phyloP scores from a whole-genome alignment of 2,797 vertebrate species.

The Pelodytes ibericus region DNA sequence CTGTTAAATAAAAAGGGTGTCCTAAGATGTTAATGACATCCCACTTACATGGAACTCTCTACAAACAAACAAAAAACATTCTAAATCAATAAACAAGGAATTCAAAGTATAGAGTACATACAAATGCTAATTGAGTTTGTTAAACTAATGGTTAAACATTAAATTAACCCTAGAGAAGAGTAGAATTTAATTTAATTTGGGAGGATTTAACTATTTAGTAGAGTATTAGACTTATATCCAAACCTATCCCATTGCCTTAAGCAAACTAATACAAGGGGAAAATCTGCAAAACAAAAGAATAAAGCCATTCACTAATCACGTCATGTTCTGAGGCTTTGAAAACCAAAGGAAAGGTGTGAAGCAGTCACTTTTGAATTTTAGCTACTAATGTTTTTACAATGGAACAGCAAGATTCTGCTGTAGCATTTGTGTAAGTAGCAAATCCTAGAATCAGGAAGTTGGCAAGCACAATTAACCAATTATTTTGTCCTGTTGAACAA shows the following conservation, averaged over 20 bases:
- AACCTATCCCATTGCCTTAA: slow-evolving; percentile 35
- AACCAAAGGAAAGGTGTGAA: slow-evolving; percentile 43
- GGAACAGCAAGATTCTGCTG: slow-evolving; percentile 37
- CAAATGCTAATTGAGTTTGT: not conserved
- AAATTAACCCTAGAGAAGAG: not conserved
- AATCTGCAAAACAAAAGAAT: slow-evolving; percentile 44
- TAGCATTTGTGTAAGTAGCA: slow-evolving; percentile 40
- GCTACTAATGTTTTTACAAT: slow-evolving; percentile 36
- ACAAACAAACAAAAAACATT: no score
- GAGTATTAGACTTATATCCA: slow-evolving; percentile 45
- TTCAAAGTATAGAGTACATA: not conserved
- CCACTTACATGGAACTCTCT: no score
- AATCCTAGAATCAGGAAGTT: slow-evolving; percentile 47
- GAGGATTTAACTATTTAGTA: slow-evolving; percentile 21
- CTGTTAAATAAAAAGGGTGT: no score
- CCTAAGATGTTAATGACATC: no score
- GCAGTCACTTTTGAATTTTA: slow-evolving; percentile 24
- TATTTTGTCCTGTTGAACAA: slow-evolving; percentile 46
- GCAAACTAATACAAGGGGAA: slow-evolving; percentile 29
- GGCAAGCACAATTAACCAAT: slow-evolving; percentile 45
- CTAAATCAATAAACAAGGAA: not conserved
- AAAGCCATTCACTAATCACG: slow-evolving; percentile 40
- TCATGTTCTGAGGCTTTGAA: slow-evolving; percentile 22
- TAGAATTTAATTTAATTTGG: slow-evolving; percentile 25
- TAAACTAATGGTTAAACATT: slow-evolving; percentile 5